Percentiles rank a stretch among this genome's conserved stretches.
Conservation (phyloP, 64 coral and sea anemone species). For the Orbicella faveolata region DNA sequence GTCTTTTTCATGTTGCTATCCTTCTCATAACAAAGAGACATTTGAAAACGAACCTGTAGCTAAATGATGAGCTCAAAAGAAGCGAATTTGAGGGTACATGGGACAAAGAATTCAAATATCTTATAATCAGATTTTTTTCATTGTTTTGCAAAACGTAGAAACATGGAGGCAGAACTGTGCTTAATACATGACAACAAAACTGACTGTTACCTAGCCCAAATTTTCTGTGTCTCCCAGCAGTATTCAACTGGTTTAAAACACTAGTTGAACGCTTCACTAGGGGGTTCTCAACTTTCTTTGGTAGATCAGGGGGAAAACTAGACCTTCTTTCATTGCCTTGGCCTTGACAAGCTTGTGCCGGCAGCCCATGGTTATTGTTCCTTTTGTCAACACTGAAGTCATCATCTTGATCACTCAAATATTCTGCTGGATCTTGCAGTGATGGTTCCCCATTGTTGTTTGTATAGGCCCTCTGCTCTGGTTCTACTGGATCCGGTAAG, state of each 20-base stretch:
- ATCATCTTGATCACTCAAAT: not conserved
- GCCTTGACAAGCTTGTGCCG: no score
- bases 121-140: no score
- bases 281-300: not conserved
- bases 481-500: no score
- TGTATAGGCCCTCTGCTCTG: no score
- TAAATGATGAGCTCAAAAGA: no score
- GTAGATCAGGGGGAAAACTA: not conserved
- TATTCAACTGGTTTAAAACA: not conserved
- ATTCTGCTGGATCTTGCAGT: not conserved
- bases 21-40: no score
- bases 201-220: not conserved
- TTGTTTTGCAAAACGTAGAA: not conserved
- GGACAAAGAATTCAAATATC: no score
- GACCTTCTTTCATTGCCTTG: not conserved
- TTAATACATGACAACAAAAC: not conserved
- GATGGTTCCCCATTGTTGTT: not conserved
- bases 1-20: no score
- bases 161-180: no score
- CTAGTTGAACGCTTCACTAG: not conserved
- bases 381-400: not conserved
- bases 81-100: no score
- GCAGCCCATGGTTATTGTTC: no score
- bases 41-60: no score
- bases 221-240: not conserved